phyloP scores from a whole-genome alignment of 92 coral and sea anemone species.

The Diadumene lineata region DNA sequence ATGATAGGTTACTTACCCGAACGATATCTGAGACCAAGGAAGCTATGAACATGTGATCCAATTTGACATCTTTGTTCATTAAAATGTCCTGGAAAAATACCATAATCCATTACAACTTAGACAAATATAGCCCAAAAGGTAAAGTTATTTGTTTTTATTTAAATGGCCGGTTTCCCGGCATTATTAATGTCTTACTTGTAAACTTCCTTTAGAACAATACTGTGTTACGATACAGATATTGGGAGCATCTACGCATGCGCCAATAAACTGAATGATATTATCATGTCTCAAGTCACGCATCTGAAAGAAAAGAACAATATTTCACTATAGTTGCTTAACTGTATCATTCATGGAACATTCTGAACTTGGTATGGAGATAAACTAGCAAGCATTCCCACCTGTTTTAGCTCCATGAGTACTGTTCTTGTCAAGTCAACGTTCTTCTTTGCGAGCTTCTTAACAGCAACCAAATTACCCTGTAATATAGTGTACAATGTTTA shows the following conservation, averaged over 20 bases:
- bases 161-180: too few species aligned
- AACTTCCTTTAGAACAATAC: constrained; percentile 94
- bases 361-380: neutral
- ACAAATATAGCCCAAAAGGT: too few species aligned
- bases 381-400: constrained; percentile 40
- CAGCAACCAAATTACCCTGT: constrained; percentile 88
- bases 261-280: constrained; percentile 89
- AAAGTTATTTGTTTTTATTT: too few species aligned
- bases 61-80: constrained; percentile 87
- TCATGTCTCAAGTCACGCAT: constrained; percentile 96
- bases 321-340: too few species aligned
- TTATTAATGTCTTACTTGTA: constrained; percentile 74
- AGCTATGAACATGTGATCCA: constrained; percentile 96
- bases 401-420: constrained; percentile 88
- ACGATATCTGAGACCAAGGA: constrained; percentile 92
- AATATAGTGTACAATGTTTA: too few species aligned
- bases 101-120: too few species aligned
- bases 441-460: constrained; percentile 78
- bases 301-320: constrained; percentile 41
- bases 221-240: constrained; percentile 87
- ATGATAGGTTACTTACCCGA: constrained; percentile 75
- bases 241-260: constrained; percentile 93
- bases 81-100: constrained; percentile 72
- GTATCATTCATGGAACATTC: too few species aligned
- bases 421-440: constrained; percentile 87